A percentile compares a stretch with the other conserved stretches of the same genome.
Evolutionary conservation across 2,888 invertebrate species (phyloP).

Genomic region (Spilosoma lubricipeda): DNA sequence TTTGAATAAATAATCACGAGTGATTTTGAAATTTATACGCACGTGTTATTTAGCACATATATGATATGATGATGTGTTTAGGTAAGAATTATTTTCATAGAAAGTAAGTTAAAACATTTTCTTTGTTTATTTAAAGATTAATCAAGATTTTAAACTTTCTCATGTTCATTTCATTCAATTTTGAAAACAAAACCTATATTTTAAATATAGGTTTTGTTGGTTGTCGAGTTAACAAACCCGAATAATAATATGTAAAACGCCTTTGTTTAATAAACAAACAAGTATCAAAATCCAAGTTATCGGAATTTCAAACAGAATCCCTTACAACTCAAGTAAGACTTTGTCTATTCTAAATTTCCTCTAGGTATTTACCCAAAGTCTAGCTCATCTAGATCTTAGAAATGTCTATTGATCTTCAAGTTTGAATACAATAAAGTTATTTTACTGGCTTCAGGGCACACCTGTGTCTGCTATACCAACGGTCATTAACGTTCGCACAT

Average conservation of each 20-base stretch:
- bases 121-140: not conserved
- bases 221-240: too few species aligned
- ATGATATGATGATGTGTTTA: not conserved
- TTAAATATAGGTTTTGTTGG: not conserved
- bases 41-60: conserved; percentile 30
- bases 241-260: not conserved
- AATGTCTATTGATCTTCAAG: conserved; percentile 17
- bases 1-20: conserved; percentile 20
- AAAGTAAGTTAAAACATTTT: not conserved
- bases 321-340: not conserved
- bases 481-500: conserved; percentile 25
- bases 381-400: not conserved
- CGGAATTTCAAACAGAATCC: not conserved
- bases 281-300: not conserved
- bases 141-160: not conserved
- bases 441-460: conserved; percentile 25
- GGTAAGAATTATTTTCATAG: not conserved
- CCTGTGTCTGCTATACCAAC: conserved; percentile 32
- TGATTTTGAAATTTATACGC: conserved; percentile 22
- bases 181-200: too few species aligned
- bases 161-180: too few species aligned
- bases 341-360: not conserved
- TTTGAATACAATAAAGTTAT: conserved; percentile 19
- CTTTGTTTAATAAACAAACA: not conserved
- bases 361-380: not conserved